Percentiles rank a stretch among this genome's conserved stretches.
Evolutionary conservation across 1,140 invertebrate genomes (phyloP).

Genomic region (Drosophila pseudoobscura): DNA sequence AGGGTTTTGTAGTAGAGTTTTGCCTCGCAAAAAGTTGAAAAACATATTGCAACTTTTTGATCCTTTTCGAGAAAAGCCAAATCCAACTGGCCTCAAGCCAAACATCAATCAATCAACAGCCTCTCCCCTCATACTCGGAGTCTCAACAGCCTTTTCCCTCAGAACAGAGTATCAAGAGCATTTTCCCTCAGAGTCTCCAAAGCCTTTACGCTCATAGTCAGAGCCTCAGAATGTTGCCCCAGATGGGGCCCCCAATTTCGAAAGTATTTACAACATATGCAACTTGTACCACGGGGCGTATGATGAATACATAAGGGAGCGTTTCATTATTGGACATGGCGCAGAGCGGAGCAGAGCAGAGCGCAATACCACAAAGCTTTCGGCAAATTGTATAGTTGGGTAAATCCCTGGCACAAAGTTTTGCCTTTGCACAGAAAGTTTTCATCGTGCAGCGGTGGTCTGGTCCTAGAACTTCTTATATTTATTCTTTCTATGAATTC

Average conservation of each 20-base stretch:
- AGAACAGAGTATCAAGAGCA: too few relatives aligned
- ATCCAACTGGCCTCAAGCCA: slow-evolving; percentile 61
- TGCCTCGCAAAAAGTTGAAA: slow-evolving; percentile 34
- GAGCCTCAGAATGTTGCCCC: slow-evolving; percentile 4
- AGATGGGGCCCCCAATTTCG: slow-evolving; percentile 45
- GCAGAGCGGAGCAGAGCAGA: slow-evolving; percentile 51
- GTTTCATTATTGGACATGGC: slow-evolving; percentile 69
- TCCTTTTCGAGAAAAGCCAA: slow-evolving; percentile 52
- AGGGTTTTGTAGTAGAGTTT: slow-evolving; percentile 23
- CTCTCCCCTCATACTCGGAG: not conserved
- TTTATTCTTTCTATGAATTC: slow-evolving; percentile 64
- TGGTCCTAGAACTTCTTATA: slow-evolving; percentile 2
- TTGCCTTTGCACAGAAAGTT: slow-evolving; percentile 11
- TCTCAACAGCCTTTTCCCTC: not conserved
- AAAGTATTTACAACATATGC: slow-evolving; percentile 80
- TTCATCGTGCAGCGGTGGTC: slow-evolving; percentile 1
- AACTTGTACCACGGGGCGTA: slow-evolving; percentile 66
- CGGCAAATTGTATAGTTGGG: slow-evolving; percentile 62
- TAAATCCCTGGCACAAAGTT: slow-evolving; percentile 70
- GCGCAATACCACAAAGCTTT: slow-evolving; percentile 49
- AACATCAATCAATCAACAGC: slow-evolving; percentile 76
- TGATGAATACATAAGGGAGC: slow-evolving; percentile 68
- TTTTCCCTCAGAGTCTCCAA: not conserved
- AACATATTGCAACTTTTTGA: slow-evolving; percentile 77
- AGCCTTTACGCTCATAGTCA: too few relatives aligned